Evolutionary conservation across 2,888 invertebrate genomes (phyloP).

Genomic region (Agriopis leucophaearia): DNA sequence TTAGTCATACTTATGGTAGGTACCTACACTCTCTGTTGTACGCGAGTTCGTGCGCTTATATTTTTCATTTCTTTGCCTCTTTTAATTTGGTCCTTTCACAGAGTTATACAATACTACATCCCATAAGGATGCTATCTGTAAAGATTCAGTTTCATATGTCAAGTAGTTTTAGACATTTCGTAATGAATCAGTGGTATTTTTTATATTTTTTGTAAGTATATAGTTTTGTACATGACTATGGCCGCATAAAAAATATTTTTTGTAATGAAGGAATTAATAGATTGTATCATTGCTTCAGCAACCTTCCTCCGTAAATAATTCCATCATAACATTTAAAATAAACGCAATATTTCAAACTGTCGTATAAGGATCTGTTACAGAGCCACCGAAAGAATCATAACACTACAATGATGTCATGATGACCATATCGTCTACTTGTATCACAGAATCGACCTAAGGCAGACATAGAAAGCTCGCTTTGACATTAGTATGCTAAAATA

Average conservation of each 20-base stretch:
- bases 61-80: no score
- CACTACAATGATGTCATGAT: slow-evolving; percentile 57
- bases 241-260: background rate
- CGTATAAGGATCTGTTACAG: slow-evolving; percentile 45
- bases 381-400: slow-evolving; percentile 47
- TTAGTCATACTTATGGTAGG: background rate
- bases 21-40: no score
- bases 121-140: no score
- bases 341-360: slow-evolving; percentile 22
- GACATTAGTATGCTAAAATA: slow-evolving; percentile 82
- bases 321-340: slow-evolving; percentile 6
- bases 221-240: background rate
- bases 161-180: no score
- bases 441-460: slow-evolving; percentile 49
- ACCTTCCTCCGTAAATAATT: slow-evolving; percentile 10
- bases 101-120: no score
- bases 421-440: slow-evolving; percentile 23
- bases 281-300: slow-evolving; percentile 10
- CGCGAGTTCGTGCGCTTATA: no score
- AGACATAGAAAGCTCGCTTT: slow-evolving; percentile 77
- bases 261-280: background rate
- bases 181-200: no score
- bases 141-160: no score
- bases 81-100: no score
- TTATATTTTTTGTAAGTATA: no score